A percentile compares a stretch with the other conserved stretches of the same genome.
phyloP scores from a whole-genome alignment of 2,797 vertebrate genomes.

The Lates japonicus region DNA sequence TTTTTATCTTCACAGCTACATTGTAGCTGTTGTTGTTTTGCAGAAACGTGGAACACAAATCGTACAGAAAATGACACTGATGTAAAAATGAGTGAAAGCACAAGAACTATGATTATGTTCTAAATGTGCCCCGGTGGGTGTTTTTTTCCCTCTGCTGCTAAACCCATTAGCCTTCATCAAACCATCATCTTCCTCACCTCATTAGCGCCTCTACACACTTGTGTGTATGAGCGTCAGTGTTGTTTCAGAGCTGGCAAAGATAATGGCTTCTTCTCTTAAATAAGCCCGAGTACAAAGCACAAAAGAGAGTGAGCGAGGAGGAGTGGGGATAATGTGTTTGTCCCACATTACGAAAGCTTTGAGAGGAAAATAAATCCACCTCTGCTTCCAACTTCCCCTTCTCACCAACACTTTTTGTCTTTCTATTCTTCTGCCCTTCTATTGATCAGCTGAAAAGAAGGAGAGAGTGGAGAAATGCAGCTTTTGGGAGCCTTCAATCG shows the following conservation, averaged over 20 bases:
- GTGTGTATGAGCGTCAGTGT: constrained; percentile 18
- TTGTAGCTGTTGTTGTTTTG: constrained; percentile 19
- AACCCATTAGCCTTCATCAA: constrained; percentile 66
- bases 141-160: constrained; percentile 35
- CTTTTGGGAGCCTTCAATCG: constrained; percentile 42
- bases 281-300: constrained; percentile 54
- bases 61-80: constrained; percentile 23
- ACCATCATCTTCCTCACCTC: constrained; percentile 68
- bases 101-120: constrained; percentile 41
- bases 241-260: constrained; percentile 46
- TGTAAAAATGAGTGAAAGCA: constrained; percentile 36
- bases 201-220: constrained; percentile 51
- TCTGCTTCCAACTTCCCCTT: constrained; percentile 27
- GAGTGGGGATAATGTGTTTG: constrained; percentile 65
- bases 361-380: constrained; percentile 60
- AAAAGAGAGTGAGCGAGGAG: constrained; percentile 43
- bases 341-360: constrained; percentile 45
- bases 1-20: constrained; percentile 13
- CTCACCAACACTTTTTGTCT: constrained; percentile 37
- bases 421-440: constrained; percentile 32
- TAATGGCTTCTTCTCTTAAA: constrained; percentile 66
- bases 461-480: constrained; percentile 11
- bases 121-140: constrained; percentile 45
- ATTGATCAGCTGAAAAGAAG: constrained; percentile 45
- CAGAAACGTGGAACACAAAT: constrained; percentile 22